phyloP scores from a whole-genome alignment of 1,140 invertebrate genomes.

The Thereuonema tuberculata region DNA sequence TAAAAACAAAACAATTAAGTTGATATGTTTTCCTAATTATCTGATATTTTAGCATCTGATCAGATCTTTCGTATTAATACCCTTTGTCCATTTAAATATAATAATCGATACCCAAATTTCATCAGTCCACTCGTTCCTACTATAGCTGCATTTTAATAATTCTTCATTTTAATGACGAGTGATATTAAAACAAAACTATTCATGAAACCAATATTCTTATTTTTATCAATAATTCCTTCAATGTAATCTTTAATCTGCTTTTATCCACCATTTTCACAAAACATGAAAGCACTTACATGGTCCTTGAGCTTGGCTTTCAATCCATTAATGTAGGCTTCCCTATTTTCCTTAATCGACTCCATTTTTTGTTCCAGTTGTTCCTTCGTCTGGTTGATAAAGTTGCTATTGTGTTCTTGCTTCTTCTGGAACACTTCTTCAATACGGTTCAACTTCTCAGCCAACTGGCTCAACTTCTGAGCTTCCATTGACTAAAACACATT shows the following conservation, averaged over 20 bases:
- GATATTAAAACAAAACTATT: conserved; percentile 4
- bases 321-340: conserved; percentile 73
- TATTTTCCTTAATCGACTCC: conserved; percentile 69
- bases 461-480: conserved; percentile 61
- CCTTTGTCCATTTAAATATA: no score
- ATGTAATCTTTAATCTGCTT: background rate
- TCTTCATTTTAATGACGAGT: background rate
- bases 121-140: no score
- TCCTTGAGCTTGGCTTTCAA: conserved; percentile 75
- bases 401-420: conserved; percentile 66
- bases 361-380: conserved; percentile 79
- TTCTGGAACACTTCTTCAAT: conserved; percentile 81
- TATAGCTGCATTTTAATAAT: no score
- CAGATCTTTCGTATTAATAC: no score
- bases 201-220: background rate
- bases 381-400: conserved; percentile 66
- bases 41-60: no score
- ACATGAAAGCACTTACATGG: conserved; percentile 35
- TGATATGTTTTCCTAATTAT: no score
- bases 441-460: conserved; percentile 64
- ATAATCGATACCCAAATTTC: no score
- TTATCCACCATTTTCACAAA: conserved; percentile 8
- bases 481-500: conserved; percentile 53
- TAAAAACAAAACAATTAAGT: background rate
- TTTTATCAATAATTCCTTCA: background rate